Evolutionary conservation across 37 sponge, comb jelly and placozoan genomes (phyloP), one percentile per base, ranked within the genome.

Genomic region (Halisarca cf. caerulea): DNA sequence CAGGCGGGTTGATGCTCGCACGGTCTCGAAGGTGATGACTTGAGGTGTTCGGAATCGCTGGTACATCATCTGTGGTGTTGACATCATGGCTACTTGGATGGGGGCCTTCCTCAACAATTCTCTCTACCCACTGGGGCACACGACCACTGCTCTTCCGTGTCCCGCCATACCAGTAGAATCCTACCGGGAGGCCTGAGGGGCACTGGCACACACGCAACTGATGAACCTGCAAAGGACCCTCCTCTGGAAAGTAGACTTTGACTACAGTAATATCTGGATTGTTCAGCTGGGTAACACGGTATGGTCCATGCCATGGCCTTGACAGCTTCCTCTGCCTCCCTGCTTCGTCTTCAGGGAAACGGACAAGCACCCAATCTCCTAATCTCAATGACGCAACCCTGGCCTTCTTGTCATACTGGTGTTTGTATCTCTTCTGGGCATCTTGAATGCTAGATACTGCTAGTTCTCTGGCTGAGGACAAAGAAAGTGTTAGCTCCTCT

Each of bases 261-360:
- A 54, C 72, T 0, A 89, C 80, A 28, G 73, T 30, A 3, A 68
- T 7, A 68, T 68, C 88, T 2, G 81, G 69, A 38, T 77, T 69
- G 27, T 62, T 75, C 35, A 45, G 4, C 21, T 62, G 11, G 11
- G 35, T 42, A 9, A 84, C 66, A 35, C 85, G 37, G 64, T 89
- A 84, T 58, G 85, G 81, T 28, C 89, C 89, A 64, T 80, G 83
- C 89, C 89, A 89, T 2, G 80, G 85, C 24, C 64, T 5, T 11
- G 88, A 83, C 27, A 83, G 83, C 59, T 87, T 87, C 58, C 88
- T 58, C 54, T 47, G 73, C 64, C 83, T 82, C 21, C 83, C 83
- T 17, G 82, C 35, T 43, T 84, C 85, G 3, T 89, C 85, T 18
- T 58, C 53, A 21, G 86, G 89, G 36, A 89, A 89, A 9, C 44